A percentile compares a stretch with the other conserved stretches of the same genome.
phyloP scores from a whole-genome alignment of 92 coral and sea anemone genomes.

The Porites rus region DNA sequence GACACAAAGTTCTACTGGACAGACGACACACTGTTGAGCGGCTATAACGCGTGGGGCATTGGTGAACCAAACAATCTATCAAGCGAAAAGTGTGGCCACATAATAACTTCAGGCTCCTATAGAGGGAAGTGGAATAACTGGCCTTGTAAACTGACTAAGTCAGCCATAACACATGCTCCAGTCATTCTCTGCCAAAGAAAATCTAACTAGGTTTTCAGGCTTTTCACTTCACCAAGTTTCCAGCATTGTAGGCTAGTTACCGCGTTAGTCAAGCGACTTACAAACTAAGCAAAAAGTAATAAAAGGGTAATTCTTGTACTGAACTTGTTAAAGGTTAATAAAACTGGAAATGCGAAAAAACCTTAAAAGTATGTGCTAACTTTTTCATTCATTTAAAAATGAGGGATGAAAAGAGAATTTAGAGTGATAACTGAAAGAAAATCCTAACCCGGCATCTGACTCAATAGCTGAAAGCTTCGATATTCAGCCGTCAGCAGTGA shows the following conservation, averaged over 20 bases:
- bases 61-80: not conserved
- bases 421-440: too few species aligned
- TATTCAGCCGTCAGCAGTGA: too few species aligned
- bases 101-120: not conserved
- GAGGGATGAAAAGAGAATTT: too few species aligned
- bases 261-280: too few species aligned
- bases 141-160: not conserved
- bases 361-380: not conserved
- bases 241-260: too few species aligned
- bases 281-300: too few species aligned
- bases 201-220: not conserved
- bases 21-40: not conserved
- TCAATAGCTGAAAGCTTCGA: too few species aligned
- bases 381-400: too few species aligned
- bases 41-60: not conserved
- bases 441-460: too few species aligned
- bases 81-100: not conserved
- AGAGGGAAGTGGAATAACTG: conserved; percentile 1
- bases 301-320: not conserved
- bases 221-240: too few species aligned
- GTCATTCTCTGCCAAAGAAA: not conserved
- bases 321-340: not conserved
- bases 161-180: not conserved
- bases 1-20: conserved; percentile 13
- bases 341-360: not conserved